Conservation (phyloP, 2,113 vertebrate genomes). For the Sylvia atricapilla region DNA sequence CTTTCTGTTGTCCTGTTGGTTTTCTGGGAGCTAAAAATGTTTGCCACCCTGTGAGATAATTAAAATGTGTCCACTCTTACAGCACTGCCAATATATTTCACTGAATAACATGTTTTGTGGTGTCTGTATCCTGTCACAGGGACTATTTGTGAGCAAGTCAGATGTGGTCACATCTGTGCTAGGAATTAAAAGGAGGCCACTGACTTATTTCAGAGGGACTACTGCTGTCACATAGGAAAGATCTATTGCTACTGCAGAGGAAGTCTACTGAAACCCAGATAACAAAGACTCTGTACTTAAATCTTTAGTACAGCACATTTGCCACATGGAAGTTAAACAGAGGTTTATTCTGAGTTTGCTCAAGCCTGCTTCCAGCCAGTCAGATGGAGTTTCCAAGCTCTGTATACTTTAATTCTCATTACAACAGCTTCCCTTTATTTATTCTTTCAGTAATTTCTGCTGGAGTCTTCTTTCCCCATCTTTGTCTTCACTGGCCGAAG, state of each 20-base stretch:
- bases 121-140: not conserved
- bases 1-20: not conserved
- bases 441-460: not conserved
- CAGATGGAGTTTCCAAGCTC: not conserved
- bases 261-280: slow-evolving; percentile 24
- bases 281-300: not conserved
- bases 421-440: not conserved
- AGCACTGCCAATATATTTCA: not conserved
- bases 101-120: not conserved
- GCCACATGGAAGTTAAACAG: not conserved
- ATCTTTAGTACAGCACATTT: not conserved
- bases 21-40: not conserved
- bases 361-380: not conserved
- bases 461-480: not conserved
- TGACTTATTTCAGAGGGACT: slow-evolving; percentile 3
- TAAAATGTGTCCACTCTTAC: not conserved
- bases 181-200: not conserved
- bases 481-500: not conserved
- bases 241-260: not conserved
- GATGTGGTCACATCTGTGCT: slow-evolving; percentile 34
- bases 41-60: not conserved
- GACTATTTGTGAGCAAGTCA: not conserved
- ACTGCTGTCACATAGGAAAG: slow-evolving; percentile 8
- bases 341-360: not conserved
- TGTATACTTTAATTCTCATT: not conserved